Evolutionary conservation across 2,113 vertebrate species (phyloP).

Genomic region (Pogonocichla stellata): DNA sequence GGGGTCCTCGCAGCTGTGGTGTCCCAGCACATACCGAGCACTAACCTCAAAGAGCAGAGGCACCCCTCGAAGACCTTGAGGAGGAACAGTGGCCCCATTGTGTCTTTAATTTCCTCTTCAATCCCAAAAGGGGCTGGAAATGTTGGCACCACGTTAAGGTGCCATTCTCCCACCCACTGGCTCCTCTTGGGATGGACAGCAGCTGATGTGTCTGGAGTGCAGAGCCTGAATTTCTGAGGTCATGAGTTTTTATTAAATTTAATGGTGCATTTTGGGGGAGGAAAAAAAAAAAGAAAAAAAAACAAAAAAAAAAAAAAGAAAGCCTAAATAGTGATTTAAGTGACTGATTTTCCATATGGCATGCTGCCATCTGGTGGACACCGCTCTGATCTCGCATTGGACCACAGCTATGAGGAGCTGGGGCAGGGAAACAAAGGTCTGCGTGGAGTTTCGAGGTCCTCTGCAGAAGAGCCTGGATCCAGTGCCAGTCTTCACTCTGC

Average conservation of each 20-base stretch:
- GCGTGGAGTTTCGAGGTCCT: background rate
- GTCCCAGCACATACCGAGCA: background rate
- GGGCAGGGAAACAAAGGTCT: background rate
- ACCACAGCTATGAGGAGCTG: background rate
- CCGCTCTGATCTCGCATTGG: background rate
- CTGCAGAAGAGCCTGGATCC: accelerated
- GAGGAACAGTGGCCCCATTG: background rate
- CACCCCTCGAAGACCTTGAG: background rate
- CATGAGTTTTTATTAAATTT: background rate
- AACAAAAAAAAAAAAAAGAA: background rate
- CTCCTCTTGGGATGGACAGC: background rate
- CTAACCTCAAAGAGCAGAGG: background rate
- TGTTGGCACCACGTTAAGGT: accelerated
- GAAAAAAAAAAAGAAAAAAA: too few relatives aligned
- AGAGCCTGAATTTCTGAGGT: background rate
- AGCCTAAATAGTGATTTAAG: slow-evolving; percentile 44
- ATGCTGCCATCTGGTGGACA: slow-evolving; percentile 68
- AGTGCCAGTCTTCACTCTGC: background rate
- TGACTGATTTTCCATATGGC: slow-evolving; percentile 63
- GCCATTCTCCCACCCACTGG: background rate
- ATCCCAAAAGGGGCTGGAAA: background rate
- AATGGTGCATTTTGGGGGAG: background rate
- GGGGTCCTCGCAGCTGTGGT: background rate
- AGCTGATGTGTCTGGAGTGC: background rate
- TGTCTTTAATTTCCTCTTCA: background rate